Conservation (phyloP, 2,888 invertebrate species). For the Tribolium freemani region DNA sequence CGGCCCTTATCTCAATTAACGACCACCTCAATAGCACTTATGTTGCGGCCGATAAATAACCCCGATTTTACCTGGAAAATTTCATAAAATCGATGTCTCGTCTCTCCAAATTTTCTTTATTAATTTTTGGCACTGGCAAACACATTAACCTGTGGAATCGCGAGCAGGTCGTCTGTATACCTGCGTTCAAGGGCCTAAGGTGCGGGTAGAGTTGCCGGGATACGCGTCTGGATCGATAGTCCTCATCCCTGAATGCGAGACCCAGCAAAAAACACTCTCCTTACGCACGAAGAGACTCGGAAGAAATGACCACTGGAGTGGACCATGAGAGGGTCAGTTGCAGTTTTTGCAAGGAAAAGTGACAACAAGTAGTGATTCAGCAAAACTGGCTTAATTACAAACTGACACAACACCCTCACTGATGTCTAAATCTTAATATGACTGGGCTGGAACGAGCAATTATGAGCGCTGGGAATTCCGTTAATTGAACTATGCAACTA, state of each 20-base stretch:
- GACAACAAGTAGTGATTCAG: not conserved
- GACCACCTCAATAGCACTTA: slow-evolving; percentile 9
- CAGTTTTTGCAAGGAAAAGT: not conserved
- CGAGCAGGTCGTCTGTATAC: slow-evolving; percentile 35
- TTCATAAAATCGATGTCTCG: not conserved
- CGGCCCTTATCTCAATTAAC: slow-evolving; percentile 6
- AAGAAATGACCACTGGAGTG: not conserved
- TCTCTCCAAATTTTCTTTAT: not conserved
- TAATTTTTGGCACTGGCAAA: slow-evolving; percentile 23
- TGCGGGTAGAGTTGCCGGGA: slow-evolving; percentile 50
- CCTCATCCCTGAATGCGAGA: slow-evolving; percentile 49
- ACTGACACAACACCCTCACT: not conserved
- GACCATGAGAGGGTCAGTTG: not conserved
- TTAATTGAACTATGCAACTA: too few relatives aligned
- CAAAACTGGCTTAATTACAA: not conserved
- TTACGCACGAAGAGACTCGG: slow-evolving; percentile 35
- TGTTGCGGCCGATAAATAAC: not conserved
- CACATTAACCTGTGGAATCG: slow-evolving; percentile 46
- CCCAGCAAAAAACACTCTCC: slow-evolving; percentile 47
- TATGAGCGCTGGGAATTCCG: too few relatives aligned
- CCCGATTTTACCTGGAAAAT: not conserved
- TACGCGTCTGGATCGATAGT: slow-evolving; percentile 52
- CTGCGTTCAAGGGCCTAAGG: slow-evolving; percentile 47
- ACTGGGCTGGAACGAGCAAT: not conserved
- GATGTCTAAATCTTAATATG: not conserved